Evolutionary conservation across 1,140 invertebrate genomes (phyloP).

Genomic region (Leptopilina boulardi): DNA sequence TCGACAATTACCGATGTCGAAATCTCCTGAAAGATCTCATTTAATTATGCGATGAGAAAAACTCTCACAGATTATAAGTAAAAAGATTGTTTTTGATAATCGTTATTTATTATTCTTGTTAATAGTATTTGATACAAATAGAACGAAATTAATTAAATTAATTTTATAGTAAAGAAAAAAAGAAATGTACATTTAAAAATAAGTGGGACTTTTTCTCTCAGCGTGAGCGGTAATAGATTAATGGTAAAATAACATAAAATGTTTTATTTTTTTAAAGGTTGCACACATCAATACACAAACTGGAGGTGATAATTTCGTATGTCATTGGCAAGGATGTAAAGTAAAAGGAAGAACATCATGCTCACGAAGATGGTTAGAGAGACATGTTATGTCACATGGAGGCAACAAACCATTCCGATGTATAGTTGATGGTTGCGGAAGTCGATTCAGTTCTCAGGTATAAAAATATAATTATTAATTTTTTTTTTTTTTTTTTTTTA

Average conservation of each 20-base stretch:
- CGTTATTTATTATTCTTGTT: no score
- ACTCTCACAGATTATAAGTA: no score
- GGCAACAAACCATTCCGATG: constrained; percentile 97
- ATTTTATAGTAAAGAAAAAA: no score
- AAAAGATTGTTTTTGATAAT: no score
- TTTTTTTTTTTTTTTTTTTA: constrained; percentile 11
- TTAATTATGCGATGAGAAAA: no score
- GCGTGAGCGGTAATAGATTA: no score
- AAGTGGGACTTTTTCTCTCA: no score
- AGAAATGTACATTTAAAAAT: no score
- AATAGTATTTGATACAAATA: no score
- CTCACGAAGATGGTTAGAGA: constrained; percentile 93
- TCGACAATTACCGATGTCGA: no score
- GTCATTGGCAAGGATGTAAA: constrained; percentile 95
- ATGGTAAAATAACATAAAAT: constrained; percentile 20
- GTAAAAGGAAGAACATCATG: constrained; percentile 94
- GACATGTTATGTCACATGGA: constrained; percentile 93
- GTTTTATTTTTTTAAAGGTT: constrained; percentile 76
- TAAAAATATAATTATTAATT: constrained; percentile 41
- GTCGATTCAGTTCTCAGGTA: constrained; percentile 94
- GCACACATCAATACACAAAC: constrained; percentile 91
- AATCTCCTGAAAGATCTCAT: no score
- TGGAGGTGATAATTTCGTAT: constrained; percentile 88
- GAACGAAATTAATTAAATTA: no score
- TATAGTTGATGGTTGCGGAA: constrained; percentile 94